Percentiles rank a stretch among this genome's conserved stretches.
These are phyloP conservation scores for Hirudo medicinalis DNA, from an alignment of 1,140 invertebrate species.

Conservation along the genomic window DNA sequence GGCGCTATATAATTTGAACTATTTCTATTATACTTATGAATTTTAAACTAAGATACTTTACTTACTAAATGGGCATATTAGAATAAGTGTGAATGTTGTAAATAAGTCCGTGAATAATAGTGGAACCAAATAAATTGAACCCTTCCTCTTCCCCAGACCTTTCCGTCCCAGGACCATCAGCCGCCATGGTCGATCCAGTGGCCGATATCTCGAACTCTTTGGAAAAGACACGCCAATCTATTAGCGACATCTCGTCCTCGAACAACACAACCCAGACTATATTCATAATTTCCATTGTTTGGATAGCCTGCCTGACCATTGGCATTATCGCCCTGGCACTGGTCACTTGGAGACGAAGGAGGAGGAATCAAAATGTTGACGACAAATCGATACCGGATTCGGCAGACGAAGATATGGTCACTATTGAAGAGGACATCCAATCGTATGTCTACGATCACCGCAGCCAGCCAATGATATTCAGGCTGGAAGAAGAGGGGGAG, in stretches of 20 bases:
- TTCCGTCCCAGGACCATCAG: background rate
- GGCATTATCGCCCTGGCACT: background rate
- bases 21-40: background rate
- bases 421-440: background rate
- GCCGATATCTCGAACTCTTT: background rate
- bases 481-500: constrained; percentile 1
- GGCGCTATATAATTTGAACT: background rate
- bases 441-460: background rate
- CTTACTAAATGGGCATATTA: background rate
- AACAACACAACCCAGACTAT: background rate
- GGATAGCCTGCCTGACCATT: background rate
- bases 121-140: background rate
- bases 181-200: background rate
- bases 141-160: too few relatives aligned
- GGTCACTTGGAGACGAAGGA: background rate
- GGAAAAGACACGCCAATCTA: background rate
- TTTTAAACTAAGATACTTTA: background rate
- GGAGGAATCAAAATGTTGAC: background rate
- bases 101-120: too few relatives aligned
- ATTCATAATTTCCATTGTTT: background rate
- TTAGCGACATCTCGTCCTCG: background rate
- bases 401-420: background rate
- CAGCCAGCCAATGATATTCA: constrained; percentile 12
- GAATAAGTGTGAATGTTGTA: background rate
- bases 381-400: background rate